These are phyloP conservation scores for Blastomussa wellsi DNA, from an alignment of 92 coral and sea anemone genomes.

Conservation along the genomic window DNA sequence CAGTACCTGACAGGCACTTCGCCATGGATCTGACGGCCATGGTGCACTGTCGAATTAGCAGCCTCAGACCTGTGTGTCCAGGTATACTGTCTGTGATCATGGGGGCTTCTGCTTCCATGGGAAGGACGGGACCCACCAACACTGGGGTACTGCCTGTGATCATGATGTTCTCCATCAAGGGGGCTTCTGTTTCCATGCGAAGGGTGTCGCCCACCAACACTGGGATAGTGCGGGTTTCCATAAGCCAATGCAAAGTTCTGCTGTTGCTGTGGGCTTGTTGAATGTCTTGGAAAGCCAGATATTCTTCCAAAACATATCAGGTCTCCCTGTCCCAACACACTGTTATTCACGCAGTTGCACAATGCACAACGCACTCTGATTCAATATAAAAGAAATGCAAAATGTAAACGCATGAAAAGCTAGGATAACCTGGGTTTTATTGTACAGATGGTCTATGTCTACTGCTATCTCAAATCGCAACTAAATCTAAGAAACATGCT, in stretches of 20 bases:
- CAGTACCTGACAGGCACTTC: constrained; percentile 29
- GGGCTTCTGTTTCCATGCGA: constrained; percentile 20
- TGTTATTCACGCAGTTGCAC: constrained; percentile 81
- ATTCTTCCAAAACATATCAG: constrained; percentile 82
- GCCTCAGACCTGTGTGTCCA: constrained; percentile 28
- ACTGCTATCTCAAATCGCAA: background rate
- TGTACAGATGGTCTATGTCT: background rate
- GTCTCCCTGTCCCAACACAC: constrained; percentile 89
- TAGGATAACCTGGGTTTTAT: background rate
- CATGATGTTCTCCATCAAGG: constrained; percentile 7
- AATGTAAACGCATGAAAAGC: background rate
- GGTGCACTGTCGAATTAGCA: constrained; percentile 17
- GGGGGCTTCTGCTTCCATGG: constrained; percentile 18
- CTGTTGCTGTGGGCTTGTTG: constrained; percentile 16
- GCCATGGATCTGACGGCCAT: background rate
- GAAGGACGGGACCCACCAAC: constrained; percentile 25
- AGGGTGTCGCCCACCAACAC: constrained; percentile 17
- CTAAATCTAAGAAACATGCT: background rate
- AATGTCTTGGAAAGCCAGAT: constrained; percentile 31
- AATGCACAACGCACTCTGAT: constrained; percentile 82
- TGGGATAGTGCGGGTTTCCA: constrained; percentile 8
- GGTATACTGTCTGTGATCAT: background rate
- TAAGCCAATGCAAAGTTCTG: constrained; percentile 6
- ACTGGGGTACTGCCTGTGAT: background rate
- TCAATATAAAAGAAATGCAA: background rate